phyloP scores from a whole-genome alignment of 1,140 invertebrate species.

The Heliconius melpomene region DNA sequence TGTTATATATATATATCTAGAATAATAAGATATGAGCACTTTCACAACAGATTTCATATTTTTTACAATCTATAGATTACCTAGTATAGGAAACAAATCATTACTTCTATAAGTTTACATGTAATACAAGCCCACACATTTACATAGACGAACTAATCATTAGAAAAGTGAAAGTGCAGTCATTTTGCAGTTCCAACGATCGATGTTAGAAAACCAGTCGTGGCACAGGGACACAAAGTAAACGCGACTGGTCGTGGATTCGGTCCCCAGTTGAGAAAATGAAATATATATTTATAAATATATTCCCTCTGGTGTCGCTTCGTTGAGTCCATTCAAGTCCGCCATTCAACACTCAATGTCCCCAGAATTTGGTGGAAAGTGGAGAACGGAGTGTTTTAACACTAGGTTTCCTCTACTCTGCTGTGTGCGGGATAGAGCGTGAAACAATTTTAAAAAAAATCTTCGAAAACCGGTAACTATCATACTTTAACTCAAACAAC shows the following conservation, averaged over 20 bases:
- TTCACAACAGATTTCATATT: background rate
- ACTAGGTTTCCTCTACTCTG: too few relatives aligned
- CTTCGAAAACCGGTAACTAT: constrained; percentile 52
- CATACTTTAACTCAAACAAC: constrained; percentile 40
- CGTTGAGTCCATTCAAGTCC: too few relatives aligned
- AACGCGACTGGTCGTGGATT: too few relatives aligned
- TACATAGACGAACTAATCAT: constrained; percentile 19
- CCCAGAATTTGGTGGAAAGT: too few relatives aligned
- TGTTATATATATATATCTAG: too few relatives aligned
- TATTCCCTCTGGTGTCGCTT: too few relatives aligned
- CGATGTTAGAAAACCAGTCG: constrained; percentile 49
- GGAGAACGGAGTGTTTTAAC: too few relatives aligned
- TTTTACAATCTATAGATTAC: constrained; percentile 6
- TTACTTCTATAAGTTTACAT: background rate
- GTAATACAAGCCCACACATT: constrained; percentile 23
- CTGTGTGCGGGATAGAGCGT: too few relatives aligned
- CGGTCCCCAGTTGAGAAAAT: too few relatives aligned
- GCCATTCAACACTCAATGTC: too few relatives aligned
- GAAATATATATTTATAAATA: too few relatives aligned
- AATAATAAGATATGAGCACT: background rate
- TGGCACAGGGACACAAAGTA: too few relatives aligned
- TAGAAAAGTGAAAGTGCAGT: constrained; percentile 58
- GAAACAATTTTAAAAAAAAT: constrained; percentile 4
- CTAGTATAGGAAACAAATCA: background rate
- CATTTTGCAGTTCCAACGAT: constrained; percentile 33